Base-by-base conservation (phyloP, 1,140 invertebrate species). In the Aphelenchoides fujianensis region DNA sequence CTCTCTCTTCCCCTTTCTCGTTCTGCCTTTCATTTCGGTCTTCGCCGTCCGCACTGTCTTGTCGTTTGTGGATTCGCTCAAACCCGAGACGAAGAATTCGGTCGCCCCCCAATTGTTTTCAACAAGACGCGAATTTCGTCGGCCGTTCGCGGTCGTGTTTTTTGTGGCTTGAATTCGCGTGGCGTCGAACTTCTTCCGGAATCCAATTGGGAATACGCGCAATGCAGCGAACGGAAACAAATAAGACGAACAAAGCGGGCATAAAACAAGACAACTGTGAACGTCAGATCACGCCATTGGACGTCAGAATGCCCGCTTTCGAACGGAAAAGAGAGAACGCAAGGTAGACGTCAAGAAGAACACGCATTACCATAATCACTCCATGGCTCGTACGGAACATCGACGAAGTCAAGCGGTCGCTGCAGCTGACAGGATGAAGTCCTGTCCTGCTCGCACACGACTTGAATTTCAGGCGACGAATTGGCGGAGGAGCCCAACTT, bases 401-500 rank as follows among this genome's bases (percentile, higher is more conserved):
- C 41, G 41, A 12, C 41, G 41, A 48, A 48, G 41, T 48, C 41
- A 48, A 48, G 23, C 41, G 41, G n/a, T 48, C 23, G 41, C 41
- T 48, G 41, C 41, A 48, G 41, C 23, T 48, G 41, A 48, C 41
- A 48, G n/a, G 41, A 48, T 48, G 23, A 48, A 48, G 23, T n/a
- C n/a, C n/a, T n/a, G n/a, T n/a, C n/a, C n/a, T 48, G 41, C 41
- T 48, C 41, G 23, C 41, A 48, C 41, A 48, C 12, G 23, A 16
- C 41, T 48, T 48, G 41, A 48, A 48, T 48, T 48, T 48, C 41
- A 48, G 41, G 12, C 41, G 23, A 48, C 41, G 41, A 48, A 48
- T 48, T 48, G 41, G 41, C 12, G 23, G 23, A 48, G 23, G 12
- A 48, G 41, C 23, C 12, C 23, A 48, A 23, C 12, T 48, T 23